These are phyloP conservation scores for Cryptus viduatorius DNA, from an alignment of 2,888 invertebrate genomes.

Conservation along the genomic window DNA sequence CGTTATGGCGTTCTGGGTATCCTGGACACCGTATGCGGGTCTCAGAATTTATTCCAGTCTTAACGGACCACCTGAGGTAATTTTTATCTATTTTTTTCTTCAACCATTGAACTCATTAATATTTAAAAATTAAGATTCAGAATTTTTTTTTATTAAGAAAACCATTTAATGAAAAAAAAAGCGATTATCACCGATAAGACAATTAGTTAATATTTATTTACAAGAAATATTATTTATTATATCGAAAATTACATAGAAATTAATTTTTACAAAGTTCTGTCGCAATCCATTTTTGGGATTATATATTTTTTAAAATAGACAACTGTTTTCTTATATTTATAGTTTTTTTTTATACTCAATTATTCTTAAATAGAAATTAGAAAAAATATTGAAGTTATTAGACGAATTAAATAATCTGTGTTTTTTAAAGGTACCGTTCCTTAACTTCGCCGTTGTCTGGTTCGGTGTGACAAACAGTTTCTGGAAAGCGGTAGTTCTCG, in stretches of 20 bases:
- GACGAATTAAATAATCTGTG: neutral
- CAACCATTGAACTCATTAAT: neutral
- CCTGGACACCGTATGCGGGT: conserved; percentile 97
- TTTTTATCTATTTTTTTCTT: neutral
- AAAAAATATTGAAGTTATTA: neutral
- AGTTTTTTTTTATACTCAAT: no score
- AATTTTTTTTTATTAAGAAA: no score
- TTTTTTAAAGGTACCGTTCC: conserved; percentile 89
- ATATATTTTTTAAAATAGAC: no score
- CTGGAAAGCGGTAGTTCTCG: conserved; percentile 97
- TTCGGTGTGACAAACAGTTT: conserved; percentile 97
- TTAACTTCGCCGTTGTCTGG: conserved; percentile 98
- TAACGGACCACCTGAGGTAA: conserved; percentile 83
- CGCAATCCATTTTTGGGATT: no score
- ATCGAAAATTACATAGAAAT: no score
- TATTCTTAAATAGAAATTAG: no score
- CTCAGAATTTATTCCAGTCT: conserved; percentile 90
- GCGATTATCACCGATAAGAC: no score
- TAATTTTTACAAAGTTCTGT: no score
- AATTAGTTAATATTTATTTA: no score
- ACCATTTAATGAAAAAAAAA: no score
- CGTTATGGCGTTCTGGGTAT: conserved; percentile 95
- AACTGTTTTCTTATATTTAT: no score
- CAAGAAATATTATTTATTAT: no score
- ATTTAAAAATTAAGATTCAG: neutral